Percentiles rank a stretch among this genome's conserved stretches.
Evolutionary conservation across 1,140 invertebrate species (phyloP).

Genomic region (Plodia interpunctella): DNA sequence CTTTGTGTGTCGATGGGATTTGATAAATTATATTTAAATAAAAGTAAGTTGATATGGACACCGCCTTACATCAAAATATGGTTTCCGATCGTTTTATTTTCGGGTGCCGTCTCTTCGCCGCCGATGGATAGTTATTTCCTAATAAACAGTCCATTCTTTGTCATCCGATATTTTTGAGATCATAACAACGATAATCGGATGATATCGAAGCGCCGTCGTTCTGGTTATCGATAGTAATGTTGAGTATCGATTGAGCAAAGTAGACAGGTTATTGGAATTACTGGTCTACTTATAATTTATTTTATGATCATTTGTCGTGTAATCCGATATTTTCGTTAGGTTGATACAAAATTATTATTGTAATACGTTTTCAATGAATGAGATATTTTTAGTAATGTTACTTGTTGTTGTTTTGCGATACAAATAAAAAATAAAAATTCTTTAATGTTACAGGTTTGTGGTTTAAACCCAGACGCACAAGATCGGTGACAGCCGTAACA

Average conservation of each 20-base stretch:
- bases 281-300: background rate
- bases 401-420: too few relatives aligned
- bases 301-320: background rate
- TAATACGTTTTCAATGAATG: too few relatives aligned
- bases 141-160: constrained; percentile 73
- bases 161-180: constrained; percentile 72
- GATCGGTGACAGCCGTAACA: constrained; percentile 9
- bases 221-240: constrained; percentile 50
- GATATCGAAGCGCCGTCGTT: constrained; percentile 56
- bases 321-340: background rate
- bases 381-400: too few relatives aligned
- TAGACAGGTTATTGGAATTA: constrained; percentile 17
- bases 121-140: constrained; percentile 66
- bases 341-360: too few relatives aligned
- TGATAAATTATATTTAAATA: background rate
- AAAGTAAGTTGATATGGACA: background rate
- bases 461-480: background rate
- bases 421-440: too few relatives aligned
- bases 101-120: constrained; percentile 49
- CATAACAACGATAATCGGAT: constrained; percentile 44
- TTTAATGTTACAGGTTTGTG: too few relatives aligned
- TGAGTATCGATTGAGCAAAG: constrained; percentile 47
- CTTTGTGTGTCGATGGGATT: too few relatives aligned
- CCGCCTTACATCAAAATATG: constrained; percentile 13
- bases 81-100: constrained; percentile 69